phyloP scores from a whole-genome alignment of 2,888 invertebrate genomes.

The Cylindroiulus punctatus region DNA sequence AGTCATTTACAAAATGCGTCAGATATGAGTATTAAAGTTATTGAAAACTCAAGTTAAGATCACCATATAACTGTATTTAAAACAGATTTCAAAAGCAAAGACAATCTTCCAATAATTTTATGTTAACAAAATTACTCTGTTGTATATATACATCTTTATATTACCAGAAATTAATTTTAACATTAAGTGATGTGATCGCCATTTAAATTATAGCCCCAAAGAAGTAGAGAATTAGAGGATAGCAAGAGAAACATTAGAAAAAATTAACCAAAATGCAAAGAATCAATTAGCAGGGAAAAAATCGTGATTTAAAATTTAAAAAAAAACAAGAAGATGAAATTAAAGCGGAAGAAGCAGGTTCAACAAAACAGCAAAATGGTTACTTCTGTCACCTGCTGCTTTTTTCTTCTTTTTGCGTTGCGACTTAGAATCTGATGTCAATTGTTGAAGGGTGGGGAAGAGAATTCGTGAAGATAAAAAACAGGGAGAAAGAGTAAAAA shows the following conservation, averaged over 20 bases:
- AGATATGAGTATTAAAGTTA: no score
- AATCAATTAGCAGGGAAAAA: neutral
- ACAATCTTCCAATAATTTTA: no score
- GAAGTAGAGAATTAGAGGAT: neutral
- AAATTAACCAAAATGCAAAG: neutral
- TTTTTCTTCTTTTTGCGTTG: slow-evolving; percentile 87
- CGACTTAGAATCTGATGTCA: slow-evolving; percentile 38
- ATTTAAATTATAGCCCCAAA: neutral
- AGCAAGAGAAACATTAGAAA: neutral
- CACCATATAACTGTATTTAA: no score
- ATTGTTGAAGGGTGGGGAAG: no score
- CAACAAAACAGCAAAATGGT: neutral
- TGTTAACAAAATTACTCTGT: no score
- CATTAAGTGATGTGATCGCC: neutral
- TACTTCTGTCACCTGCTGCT: slow-evolving; percentile 61
- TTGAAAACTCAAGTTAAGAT: neutral
- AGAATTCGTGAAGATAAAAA: no score
- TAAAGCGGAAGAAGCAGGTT: slow-evolving; percentile 27
- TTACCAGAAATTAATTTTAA: neutral
- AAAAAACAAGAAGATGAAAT: neutral
- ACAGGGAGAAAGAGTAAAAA: no score
- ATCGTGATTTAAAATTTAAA: no score
- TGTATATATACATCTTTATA: no score
- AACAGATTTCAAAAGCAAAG: no score
- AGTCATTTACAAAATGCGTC: no score